These are phyloP conservation scores for Molorchus minor DNA, from an alignment of 2,888 invertebrate genomes.

Conservation along the genomic window DNA sequence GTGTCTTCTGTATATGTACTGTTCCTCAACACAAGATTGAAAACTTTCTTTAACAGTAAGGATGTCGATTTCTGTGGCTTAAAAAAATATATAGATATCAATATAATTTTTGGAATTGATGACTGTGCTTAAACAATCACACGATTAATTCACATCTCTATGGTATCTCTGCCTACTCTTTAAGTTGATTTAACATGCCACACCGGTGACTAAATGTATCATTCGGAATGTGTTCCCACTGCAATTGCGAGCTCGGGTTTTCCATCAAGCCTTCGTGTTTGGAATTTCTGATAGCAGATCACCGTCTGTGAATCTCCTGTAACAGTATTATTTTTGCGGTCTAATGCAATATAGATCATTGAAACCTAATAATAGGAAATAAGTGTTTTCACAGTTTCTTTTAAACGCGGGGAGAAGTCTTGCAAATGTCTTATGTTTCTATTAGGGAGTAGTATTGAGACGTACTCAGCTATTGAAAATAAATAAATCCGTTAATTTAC, in stretches of 20 bases:
- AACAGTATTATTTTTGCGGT: constrained; percentile 25
- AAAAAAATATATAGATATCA: too few species aligned
- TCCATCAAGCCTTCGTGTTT: constrained; percentile 36
- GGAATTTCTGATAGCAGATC: constrained; percentile 31
- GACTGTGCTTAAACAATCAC: too few species aligned
- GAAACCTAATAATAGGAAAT: constrained; percentile 18
- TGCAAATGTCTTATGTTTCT: too few species aligned
- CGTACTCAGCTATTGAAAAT: too few species aligned
- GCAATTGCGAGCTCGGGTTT: constrained; percentile 41
- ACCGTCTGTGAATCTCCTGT: constrained; percentile 18
- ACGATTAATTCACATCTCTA: constrained; percentile 24
- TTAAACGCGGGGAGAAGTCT: too few species aligned
- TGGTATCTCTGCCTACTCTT: constrained; percentile 22
- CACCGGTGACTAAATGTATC: constrained; percentile 44
- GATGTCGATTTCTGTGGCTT: too few species aligned
- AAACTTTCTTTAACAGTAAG: too few species aligned
- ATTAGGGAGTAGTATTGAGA: too few species aligned
- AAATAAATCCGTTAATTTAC: too few species aligned
- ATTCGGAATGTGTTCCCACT: constrained; percentile 43
- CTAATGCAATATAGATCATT: constrained; percentile 21
- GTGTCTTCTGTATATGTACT: too few species aligned
- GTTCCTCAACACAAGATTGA: too few species aligned
- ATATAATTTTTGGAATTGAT: too few species aligned
- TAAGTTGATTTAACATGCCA: constrained; percentile 43
- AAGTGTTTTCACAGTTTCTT: constrained; percentile 12